Percentiles rank a stretch among this genome's conserved stretches.
Conservation (phyloP, 2,113 vertebrate species). For the Crotalus horridus region DNA sequence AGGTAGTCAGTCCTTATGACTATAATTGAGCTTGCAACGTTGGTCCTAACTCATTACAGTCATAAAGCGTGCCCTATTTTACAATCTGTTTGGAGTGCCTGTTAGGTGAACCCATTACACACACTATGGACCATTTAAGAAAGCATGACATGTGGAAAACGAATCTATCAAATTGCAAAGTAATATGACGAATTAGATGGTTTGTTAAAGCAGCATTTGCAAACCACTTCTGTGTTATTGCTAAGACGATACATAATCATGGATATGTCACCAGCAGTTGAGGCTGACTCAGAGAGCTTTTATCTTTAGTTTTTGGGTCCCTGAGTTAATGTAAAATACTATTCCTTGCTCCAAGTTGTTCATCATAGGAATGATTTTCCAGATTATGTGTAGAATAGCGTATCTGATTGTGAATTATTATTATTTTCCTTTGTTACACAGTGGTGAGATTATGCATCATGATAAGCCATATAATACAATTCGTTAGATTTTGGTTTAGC, state of each 20-base stretch:
- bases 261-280: not conserved
- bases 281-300: not conserved
- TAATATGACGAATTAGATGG: not conserved
- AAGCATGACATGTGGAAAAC: not conserved
- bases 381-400: not conserved
- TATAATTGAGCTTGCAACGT: not conserved
- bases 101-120: no score
- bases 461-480: not conserved
- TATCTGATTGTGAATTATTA: not conserved
- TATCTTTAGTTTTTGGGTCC: not conserved
- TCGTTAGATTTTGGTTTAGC: not conserved
- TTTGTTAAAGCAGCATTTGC: not conserved
- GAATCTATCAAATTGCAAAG: not conserved
- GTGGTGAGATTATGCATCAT: not conserved
- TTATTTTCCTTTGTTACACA: not conserved
- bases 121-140: no score
- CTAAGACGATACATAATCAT: not conserved
- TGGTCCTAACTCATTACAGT: no score
- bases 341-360: not conserved
- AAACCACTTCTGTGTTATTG: not conserved
- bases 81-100: no score
- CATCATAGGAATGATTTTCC: not conserved
- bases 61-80: no score
- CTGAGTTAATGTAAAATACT: not conserved
- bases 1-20: not conserved